Base-by-base conservation (phyloP, 2,113 vertebrate genomes). In the Boulengerochromis microlepis region DNA sequence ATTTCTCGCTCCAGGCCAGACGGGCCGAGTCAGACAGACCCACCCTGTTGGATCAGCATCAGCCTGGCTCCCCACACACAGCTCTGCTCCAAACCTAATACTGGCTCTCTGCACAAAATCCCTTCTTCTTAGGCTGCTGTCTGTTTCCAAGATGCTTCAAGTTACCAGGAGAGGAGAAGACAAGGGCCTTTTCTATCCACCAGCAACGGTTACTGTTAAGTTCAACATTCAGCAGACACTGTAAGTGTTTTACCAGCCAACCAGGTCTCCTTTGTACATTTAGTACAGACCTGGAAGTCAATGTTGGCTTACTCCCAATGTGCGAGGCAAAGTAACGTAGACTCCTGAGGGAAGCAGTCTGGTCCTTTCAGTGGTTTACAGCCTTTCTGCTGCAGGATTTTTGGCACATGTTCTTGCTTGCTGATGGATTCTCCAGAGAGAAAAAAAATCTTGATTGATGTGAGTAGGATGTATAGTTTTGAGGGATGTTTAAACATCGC, bases 1-100 rank as follows among this genome's bases (percentile, higher is more conserved):
- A 45, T 18, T 38, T 84, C 12, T 86, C 9, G 53, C 91, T 88
- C 80, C 29, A 11, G 89, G 86, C 88, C 93, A 95, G 93, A 91
- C 91, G 78, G 83, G 84, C 87, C 86, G 80, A 92, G 92, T 89
- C 91, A 95, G 94, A 94, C 93, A 89, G 93, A 92, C 94, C 92
- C 93, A 86, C 92, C 95, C 95, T 93, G 92, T 93, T 94, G 95
- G 94, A 94, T 83, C 85, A 54, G 83, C 86, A 74, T 91, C 94
- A 92, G 88, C 88, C 91, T 90, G 94, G 92, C 92, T 90, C 74
- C 42, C 61, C 57, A 78, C 86, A 90, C 85, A 38, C 71, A 66
- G 61, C 78, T 87, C 82, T 45, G 86, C 90, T 95, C 92, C 93
- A 93, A 92, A 88, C 91, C 91, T 85, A 85, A 90, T 66, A 88